These are phyloP conservation scores for Passer domesticus DNA, from an alignment of 2,113 vertebrate species.

Conservation along the genomic window DNA sequence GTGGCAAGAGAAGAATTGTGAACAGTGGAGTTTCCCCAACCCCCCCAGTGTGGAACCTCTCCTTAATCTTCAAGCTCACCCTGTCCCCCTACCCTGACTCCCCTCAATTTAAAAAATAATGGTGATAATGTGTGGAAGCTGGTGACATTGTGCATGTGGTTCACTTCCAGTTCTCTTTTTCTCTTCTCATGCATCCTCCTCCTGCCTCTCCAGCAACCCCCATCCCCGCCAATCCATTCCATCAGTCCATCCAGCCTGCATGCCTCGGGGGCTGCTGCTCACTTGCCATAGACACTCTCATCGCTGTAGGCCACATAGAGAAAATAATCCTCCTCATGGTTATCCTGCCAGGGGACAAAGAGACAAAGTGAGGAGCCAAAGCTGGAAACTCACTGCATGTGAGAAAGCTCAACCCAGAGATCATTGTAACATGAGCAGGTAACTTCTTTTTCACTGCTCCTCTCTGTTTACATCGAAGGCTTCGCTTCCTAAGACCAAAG, in stretches of 20 bases:
- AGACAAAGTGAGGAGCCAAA: background rate
- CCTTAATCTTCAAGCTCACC: background rate
- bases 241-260: conserved; percentile 48
- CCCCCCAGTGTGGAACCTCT: background rate
- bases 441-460: background rate
- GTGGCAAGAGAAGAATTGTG: background rate
- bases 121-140: conserved; percentile 60
- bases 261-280: conserved; percentile 61
- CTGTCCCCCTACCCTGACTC: background rate
- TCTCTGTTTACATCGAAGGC: accelerated
- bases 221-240: background rate
- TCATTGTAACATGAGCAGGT: accelerated
- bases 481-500: background rate
- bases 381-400: background rate
- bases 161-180: conserved; percentile 58
- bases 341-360: conserved; percentile 80
- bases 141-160: conserved; percentile 60
- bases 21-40: background rate
- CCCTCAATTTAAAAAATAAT: conserved; percentile 60
- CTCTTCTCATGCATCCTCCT: conserved; percentile 56
- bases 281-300: conserved; percentile 96
- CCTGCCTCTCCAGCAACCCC: background rate
- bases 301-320: conserved; percentile 98
- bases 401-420: background rate
- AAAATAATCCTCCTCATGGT: conserved; percentile 97